These are phyloP conservation scores for Neomorphus geoffroyi DNA, from an alignment of 2,797 vertebrate species.

Conservation along the genomic window DNA sequence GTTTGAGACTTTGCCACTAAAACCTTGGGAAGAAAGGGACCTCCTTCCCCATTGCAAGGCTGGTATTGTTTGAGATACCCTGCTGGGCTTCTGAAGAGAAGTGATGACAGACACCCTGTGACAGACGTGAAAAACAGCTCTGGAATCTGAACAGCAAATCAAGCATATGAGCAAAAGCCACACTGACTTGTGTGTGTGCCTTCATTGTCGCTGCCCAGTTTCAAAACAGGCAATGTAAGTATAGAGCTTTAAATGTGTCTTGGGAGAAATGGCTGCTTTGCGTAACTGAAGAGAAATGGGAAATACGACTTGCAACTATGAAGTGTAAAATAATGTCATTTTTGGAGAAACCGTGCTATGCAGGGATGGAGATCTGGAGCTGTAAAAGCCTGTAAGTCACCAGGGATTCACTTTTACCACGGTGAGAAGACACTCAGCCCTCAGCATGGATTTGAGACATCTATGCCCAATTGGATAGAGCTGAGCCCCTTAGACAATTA, in stretches of 20 bases:
- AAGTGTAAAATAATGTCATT: background rate
- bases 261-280: background rate
- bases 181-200: background rate
- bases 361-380: background rate
- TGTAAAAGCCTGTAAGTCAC: background rate
- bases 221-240: background rate
- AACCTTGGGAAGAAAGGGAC: conserved; percentile 19
- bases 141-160: conserved; percentile 8
- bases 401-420: background rate
- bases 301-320: background rate
- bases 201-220: background rate
- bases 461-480: background rate
- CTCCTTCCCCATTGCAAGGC: background rate
- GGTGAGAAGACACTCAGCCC: background rate
- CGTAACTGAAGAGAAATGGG: background rate
- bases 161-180: background rate
- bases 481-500: background rate
- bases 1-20: conserved; percentile 27
- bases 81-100: conserved; percentile 35
- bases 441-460: background rate
- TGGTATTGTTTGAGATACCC: conserved; percentile 22
- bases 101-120: conserved; percentile 39
- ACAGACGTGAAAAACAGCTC: conserved; percentile 27
- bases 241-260: background rate
- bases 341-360: background rate